Base-by-base conservation (phyloP, 1,140 invertebrate species). In the Pogonomyrmex californicus region DNA sequence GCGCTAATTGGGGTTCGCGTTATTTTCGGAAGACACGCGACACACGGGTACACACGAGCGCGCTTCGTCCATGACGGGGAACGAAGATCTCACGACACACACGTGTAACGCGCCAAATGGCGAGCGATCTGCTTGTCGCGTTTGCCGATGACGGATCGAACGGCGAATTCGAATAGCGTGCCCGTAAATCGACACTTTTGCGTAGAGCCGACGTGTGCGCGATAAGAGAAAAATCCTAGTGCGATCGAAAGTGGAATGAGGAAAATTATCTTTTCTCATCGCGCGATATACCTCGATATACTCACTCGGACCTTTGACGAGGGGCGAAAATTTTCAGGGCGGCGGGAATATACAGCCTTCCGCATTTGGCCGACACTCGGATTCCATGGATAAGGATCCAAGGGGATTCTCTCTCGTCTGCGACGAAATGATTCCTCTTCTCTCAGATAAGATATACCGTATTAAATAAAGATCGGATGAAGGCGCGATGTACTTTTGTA, bases 401-500 rank as follows among this genome's bases (percentile, higher is more conserved):
- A 23, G 23, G 14, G 75, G 30, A 65, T 30, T n/a, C n/a, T 49
- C 41, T 49, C 44, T 66, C 58, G n/a, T 23, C 7, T 47, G 58
- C 58, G 17, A 44, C 30, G 68, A 83, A 56, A 62, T 38, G 10
- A 70, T 56, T 33, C 65, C 44, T 33, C 65, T 81, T 14, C 49
- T 71, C 65, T 71, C 65, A 41, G 38, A 33, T 81, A 70, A 81
- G 49, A 12, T 81, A 70, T n/a, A 1, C 68, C 49, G 54, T 75
- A 54, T 60, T 70, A 83, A 41, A 60, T 54, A 73, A 49, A 47
- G 41, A 58, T 14, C 49, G 58, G 51, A 60, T 60, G 36, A 82
- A 82, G 10, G 76, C 85, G 78, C 56, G 79, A 82, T 56, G 33
- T 60, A 70, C 65, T 85, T 90, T 90, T 87, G 66, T 85, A 90